phyloP scores from a whole-genome alignment of 2,797 vertebrate species.

The Leucoraja ocellata region DNA sequence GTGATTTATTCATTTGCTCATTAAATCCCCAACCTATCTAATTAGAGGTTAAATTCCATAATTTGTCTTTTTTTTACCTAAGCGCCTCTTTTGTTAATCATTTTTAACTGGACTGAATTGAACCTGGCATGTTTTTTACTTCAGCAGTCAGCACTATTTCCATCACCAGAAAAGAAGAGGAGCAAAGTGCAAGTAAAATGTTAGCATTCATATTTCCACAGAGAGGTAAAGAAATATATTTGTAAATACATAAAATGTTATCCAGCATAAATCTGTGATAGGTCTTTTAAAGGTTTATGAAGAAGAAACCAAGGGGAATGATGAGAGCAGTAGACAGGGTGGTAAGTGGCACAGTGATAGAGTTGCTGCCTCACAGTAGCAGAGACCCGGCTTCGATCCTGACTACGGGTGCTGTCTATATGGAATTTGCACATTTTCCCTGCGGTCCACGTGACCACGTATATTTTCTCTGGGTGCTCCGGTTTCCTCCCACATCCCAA shows the following conservation, averaged over 20 bases:
- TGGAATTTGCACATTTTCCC: no score
- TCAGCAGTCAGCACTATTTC: no score
- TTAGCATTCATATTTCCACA: neutral
- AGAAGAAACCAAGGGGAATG: no score
- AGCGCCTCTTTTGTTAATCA: neutral
- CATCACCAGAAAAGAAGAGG: neutral
- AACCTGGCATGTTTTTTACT: neutral
- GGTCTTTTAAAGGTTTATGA: no score
- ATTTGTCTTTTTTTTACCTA: neutral
- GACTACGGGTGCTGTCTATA: no score
- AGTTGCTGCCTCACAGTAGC: no score
- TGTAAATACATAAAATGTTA: neutral
- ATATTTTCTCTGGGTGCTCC: no score
- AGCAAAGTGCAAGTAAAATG: neutral
- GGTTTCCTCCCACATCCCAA: no score
- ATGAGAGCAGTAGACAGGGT: no score
- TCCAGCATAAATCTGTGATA: neutral
- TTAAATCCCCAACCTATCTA: neutral
- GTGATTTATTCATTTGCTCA: neutral
- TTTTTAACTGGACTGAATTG: neutral
- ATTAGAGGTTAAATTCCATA: neutral
- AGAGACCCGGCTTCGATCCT: no score
- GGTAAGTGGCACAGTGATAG: no score
- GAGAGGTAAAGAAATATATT: neutral
- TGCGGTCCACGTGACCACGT: no score